Conservation (phyloP, 1,140 invertebrate species). For the Drosophila grimshawi region DNA sequence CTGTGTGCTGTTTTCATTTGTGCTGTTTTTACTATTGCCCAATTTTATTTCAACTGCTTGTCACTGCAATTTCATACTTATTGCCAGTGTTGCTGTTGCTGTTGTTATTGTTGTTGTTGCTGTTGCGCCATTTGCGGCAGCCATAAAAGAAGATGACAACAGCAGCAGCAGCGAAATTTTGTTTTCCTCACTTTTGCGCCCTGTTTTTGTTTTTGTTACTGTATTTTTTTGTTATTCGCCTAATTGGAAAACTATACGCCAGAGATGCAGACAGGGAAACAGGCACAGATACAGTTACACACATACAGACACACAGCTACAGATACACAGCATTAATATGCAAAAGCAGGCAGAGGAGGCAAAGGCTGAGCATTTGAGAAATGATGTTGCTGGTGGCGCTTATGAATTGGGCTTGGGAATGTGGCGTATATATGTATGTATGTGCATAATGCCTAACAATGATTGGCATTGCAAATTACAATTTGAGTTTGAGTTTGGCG, state of each 20-base stretch:
- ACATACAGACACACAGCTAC: background rate
- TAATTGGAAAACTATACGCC: constrained; percentile 74
- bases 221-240: constrained; percentile 4
- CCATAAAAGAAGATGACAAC: constrained; percentile 66
- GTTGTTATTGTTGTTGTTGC: constrained; percentile 1
- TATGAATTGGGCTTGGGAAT: background rate
- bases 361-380: no score
- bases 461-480: constrained; percentile 30
- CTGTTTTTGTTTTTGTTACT: constrained; percentile 31
- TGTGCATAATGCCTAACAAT: background rate
- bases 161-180: constrained; percentile 24
- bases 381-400: background rate
- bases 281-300: constrained; percentile 20
- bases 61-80: constrained; percentile 49
- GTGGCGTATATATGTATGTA: background rate
- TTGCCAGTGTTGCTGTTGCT: constrained; percentile 19
- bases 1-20: constrained; percentile 5
- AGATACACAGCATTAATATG: constrained; percentile 4
- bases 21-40: constrained; percentile 21
- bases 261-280: constrained; percentile 28
- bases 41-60: constrained; percentile 50
- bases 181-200: constrained; percentile 19
- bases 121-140: constrained; percentile 43
- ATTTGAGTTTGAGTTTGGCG: background rate
- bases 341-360: background rate